A percentile compares a stretch with the other conserved stretches of the same genome.
These are phyloP conservation scores for Trematomus bernacchii DNA, from an alignment of 2,797 vertebrate species.

Conservation along the genomic window DNA sequence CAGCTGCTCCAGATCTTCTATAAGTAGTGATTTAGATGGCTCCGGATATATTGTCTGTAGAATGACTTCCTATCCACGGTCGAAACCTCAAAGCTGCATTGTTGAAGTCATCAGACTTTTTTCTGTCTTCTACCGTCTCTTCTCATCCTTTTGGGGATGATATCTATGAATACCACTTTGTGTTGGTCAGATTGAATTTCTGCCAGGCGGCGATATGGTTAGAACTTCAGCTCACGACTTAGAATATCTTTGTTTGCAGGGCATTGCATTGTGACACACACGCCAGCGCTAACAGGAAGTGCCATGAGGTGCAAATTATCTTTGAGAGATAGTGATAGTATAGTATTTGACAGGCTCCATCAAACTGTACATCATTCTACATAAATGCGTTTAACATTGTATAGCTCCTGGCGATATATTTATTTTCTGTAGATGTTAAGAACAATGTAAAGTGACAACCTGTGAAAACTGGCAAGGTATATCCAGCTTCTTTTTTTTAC, in stretches of 20 bases:
- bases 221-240: not conserved
- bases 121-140: conserved; percentile 2
- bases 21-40: conserved; percentile 50
- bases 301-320: not conserved
- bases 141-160: conserved; percentile 11
- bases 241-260: conserved; percentile 2
- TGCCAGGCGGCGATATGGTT: not conserved
- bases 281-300: not conserved
- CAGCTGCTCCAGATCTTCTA: conserved; percentile 62
- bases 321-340: not conserved
- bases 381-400: conserved; percentile 32
- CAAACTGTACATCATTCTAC: not conserved
- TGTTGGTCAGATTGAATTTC: conserved; percentile 10
- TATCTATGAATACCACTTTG: conserved; percentile 11
- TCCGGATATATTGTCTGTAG: conserved; percentile 52
- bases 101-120: conserved; percentile 41
- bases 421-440: not conserved
- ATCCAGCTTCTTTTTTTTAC: not conserved
- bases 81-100: conserved; percentile 42
- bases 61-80: conserved; percentile 60
- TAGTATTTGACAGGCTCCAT: conserved; percentile 9
- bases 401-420: not conserved
- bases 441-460: conserved; percentile 20
- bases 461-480: not conserved
- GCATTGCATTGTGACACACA: not conserved